Evolutionary conservation across 2,888 invertebrate genomes (phyloP).

Genomic region (Aplocera efformata): DNA sequence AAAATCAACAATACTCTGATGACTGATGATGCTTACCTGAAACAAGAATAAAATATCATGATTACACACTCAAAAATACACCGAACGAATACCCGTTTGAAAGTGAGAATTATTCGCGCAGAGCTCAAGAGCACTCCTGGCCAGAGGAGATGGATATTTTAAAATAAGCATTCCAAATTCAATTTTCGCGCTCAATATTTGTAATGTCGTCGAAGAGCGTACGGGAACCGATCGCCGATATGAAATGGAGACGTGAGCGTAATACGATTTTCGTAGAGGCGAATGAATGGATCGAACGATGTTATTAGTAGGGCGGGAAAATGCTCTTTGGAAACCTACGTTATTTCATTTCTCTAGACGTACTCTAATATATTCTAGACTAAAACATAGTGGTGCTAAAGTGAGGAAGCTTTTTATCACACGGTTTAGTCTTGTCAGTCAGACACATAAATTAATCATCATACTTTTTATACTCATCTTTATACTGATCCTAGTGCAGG

Average conservation of each 20-base stretch:
- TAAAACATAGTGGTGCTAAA: slow-evolving; percentile 16
- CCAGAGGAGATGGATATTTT: slow-evolving; percentile 30
- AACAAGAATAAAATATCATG: slow-evolving; percentile 26
- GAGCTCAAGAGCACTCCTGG: slow-evolving; percentile 14
- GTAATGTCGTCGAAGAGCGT: slow-evolving; percentile 43
- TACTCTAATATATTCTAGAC: too few relatives aligned
- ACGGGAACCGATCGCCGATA: slow-evolving; percentile 44
- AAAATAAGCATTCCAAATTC: slow-evolving; percentile 50
- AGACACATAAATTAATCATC: too few relatives aligned
- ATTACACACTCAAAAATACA: slow-evolving; percentile 4
- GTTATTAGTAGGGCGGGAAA: slow-evolving; percentile 25
- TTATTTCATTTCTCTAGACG: slow-evolving; percentile 16
- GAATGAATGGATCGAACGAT: slow-evolving; percentile 23
- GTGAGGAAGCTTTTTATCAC: slow-evolving; percentile 18
- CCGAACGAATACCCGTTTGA: slow-evolving; percentile 3
- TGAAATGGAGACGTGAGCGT: slow-evolving; percentile 48
- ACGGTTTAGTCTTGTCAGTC: slow-evolving; percentile 8
- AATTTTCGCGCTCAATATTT: slow-evolving; percentile 52
- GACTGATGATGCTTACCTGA: too few relatives aligned
- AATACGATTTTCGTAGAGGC: slow-evolving; percentile 34
- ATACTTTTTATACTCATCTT: too few relatives aligned
- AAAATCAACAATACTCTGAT: too few relatives aligned
- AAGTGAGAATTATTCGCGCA: slow-evolving; percentile 6
- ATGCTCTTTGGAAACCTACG: slow-evolving; percentile 19
- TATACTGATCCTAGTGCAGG: too few relatives aligned